These are phyloP conservation scores for Metalampra italica DNA, from an alignment of 2,888 invertebrate genomes.

Conservation along the genomic window DNA sequence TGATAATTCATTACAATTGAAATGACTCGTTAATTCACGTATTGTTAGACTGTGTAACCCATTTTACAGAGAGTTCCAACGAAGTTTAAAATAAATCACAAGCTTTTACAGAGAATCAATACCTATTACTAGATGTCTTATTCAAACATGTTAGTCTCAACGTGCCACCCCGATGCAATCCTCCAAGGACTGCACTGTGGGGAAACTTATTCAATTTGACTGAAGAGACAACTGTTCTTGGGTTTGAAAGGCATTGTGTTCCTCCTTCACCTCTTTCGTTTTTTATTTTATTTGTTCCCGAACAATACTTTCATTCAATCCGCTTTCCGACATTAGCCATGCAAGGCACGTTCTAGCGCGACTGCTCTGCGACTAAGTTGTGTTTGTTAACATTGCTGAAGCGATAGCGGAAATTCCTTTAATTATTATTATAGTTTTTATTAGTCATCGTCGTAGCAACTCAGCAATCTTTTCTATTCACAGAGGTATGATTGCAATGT, in stretches of 20 bases:
- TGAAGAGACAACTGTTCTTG: slow-evolving; percentile 65
- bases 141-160: slow-evolving; percentile 37
- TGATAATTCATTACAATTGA: too few relatives aligned
- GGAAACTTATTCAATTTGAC: slow-evolving; percentile 72
- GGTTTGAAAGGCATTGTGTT: slow-evolving; percentile 61
- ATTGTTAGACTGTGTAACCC: too few relatives aligned
- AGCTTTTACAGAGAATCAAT: not conserved
- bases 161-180: slow-evolving; percentile 27
- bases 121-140: slow-evolving; percentile 13
- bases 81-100: not conserved
- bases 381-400: slow-evolving; percentile 15
- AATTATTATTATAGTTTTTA: not conserved
- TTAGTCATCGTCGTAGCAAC: too few relatives aligned
- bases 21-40: too few relatives aligned
- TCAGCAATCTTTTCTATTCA: too few relatives aligned
- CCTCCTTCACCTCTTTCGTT: slow-evolving; percentile 39
- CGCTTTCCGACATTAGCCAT: slow-evolving; percentile 55
- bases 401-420: not conserved
- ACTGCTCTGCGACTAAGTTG: slow-evolving; percentile 44
- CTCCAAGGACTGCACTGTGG: slow-evolving; percentile 50
- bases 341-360: slow-evolving; percentile 62
- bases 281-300: slow-evolving; percentile 55
- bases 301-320: slow-evolving; percentile 72
- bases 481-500: too few relatives aligned
- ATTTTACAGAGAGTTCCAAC: too few relatives aligned